Percentiles rank a stretch among this genome's conserved stretches.
Conservation (phyloP, 2,113 vertebrate genomes). For the Dicrurus megarhynchus region DNA sequence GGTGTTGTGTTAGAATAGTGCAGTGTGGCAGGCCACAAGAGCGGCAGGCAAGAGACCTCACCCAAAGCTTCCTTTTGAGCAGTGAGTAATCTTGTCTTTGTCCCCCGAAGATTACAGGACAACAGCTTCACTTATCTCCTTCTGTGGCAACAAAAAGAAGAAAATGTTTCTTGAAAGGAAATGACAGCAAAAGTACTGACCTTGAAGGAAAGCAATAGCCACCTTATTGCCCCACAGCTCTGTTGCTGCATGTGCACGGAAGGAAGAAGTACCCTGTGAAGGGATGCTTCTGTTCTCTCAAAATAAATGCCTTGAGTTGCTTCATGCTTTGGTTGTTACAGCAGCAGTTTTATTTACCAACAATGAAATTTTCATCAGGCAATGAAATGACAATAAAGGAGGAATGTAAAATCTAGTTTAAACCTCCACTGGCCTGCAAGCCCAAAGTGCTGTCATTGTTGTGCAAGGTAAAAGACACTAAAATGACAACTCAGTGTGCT, state of each 20-base stretch:
- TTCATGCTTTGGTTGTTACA: neutral
- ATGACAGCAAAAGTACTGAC: neutral
- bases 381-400: neutral
- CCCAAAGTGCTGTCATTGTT: neutral
- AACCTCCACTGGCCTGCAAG: neutral
- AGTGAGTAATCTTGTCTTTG: neutral
- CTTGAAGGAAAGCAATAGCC: neutral
- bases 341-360: neutral
- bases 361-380: neutral
- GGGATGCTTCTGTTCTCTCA: neutral
- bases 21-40: neutral
- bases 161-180: neutral
- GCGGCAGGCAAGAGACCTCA: neutral
- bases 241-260: neutral
- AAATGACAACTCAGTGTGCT: neutral
- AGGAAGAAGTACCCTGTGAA: neutral
- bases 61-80: neutral
- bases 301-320: neutral
- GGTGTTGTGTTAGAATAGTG: neutral
- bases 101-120: neutral
- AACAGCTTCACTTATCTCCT: neutral
- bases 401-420: neutral
- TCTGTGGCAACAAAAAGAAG: conserved; percentile 20
- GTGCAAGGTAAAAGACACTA: neutral
- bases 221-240: neutral